Percentiles rank a stretch among this genome's conserved stretches.
phyloP scores from a whole-genome alignment of 2,113 vertebrate species.

The Chelonoidis abingdonii region DNA sequence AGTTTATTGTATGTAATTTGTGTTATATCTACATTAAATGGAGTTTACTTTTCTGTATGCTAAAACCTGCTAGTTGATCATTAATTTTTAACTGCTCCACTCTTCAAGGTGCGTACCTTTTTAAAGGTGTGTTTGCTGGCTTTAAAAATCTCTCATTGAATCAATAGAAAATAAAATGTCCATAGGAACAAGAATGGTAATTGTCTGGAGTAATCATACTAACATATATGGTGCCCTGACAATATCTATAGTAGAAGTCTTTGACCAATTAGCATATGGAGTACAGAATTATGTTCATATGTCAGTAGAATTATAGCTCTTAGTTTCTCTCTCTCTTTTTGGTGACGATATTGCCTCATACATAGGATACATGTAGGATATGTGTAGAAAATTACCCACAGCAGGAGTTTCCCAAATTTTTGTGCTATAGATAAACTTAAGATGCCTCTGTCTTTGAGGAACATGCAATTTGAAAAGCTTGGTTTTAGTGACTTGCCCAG shows the following conservation, averaged over 20 bases:
- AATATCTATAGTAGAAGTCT: conserved; percentile 41
- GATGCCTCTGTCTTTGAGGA: background rate
- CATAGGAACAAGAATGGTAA: background rate
- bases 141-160: background rate
- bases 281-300: conserved; percentile 54
- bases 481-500: background rate
- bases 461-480: background rate
- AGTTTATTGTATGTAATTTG: background rate
- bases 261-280: conserved; percentile 47
- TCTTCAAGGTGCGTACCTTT: background rate
- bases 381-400: background rate
- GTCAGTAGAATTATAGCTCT: background rate
- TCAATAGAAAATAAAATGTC: background rate
- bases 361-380: background rate
- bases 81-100: background rate
- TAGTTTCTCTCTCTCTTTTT: background rate
- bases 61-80: conserved; percentile 6
- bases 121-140: background rate
- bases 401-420: background rate
- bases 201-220: background rate
- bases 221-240: background rate
- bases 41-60: background rate
- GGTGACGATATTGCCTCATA: background rate
- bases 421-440: background rate
- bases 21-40: background rate